Percentiles rank a stretch among this genome's conserved stretches.
Conservation (phyloP, 2,113 vertebrate species). For the Irena cyanogastra region DNA sequence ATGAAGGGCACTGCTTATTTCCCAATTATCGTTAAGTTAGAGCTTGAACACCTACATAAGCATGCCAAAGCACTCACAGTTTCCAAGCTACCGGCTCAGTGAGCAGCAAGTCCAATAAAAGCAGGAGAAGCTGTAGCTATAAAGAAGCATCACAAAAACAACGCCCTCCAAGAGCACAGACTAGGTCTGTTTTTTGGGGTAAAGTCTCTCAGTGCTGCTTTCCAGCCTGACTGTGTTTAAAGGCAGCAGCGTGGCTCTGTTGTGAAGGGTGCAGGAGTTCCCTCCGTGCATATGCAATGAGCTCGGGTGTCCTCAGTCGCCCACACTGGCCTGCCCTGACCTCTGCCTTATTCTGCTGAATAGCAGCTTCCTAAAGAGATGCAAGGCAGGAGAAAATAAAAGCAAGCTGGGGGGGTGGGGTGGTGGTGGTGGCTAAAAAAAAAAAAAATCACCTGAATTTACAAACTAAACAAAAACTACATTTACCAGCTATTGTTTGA, state of each 20-base stretch:
- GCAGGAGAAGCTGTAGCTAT: neutral
- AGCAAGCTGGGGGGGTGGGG: accelerated
- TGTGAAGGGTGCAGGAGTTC: accelerated
- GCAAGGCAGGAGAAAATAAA: neutral
- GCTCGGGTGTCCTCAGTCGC: neutral
- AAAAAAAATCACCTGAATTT: neutral
- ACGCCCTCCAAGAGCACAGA: neutral
- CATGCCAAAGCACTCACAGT: neutral
- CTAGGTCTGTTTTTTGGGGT: neutral
- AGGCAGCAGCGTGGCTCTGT: neutral
- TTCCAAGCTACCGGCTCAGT: neutral
- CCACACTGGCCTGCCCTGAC: neutral
- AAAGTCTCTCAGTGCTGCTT: neutral
- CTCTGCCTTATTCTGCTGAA: neutral
- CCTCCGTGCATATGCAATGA: neutral
- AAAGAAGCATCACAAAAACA: neutral
- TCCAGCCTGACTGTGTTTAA: neutral
- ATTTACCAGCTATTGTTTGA: neutral
- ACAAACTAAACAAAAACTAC: neutral
- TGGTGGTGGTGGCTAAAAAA: accelerated
- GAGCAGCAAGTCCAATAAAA: neutral
- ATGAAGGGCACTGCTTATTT: neutral
- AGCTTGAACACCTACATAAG: neutral
- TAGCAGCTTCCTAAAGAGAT: neutral
- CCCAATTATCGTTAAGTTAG: neutral